These are phyloP conservation scores for Microcebus jonahi DNA, from an alignment of 2,113 vertebrate genomes.

Conservation along the genomic window DNA sequence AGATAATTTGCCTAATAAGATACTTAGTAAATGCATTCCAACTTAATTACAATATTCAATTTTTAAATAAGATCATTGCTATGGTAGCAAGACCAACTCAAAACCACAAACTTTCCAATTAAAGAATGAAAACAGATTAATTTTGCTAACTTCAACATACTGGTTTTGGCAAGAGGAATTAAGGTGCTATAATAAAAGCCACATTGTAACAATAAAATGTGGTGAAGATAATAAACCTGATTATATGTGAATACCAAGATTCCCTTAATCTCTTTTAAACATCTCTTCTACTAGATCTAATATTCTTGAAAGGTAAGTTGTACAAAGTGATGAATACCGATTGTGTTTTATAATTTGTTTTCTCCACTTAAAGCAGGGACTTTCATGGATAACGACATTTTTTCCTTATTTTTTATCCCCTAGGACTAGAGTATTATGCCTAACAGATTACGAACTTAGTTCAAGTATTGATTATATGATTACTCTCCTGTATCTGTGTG, in stretches of 20 bases:
- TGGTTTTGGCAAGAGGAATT: not conserved
- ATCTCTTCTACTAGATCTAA: not conserved
- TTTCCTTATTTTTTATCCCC: constrained; percentile 16
- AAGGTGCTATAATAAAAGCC: not conserved
- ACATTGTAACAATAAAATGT: not conserved
- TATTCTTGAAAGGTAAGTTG: not conserved
- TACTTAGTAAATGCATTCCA: not conserved
- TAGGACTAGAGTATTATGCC: not conserved
- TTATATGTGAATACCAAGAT: not conserved
- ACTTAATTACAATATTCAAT: not conserved
- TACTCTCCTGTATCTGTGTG: not conserved
- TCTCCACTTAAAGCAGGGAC: not conserved
- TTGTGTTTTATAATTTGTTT: not conserved
- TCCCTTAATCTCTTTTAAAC: not conserved
- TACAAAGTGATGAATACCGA: not conserved
- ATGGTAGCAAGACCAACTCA: not conserved
- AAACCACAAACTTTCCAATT: not conserved
- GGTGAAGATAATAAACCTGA: not conserved
- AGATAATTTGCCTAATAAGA: not conserved
- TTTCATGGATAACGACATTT: not conserved
- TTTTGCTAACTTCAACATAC: not conserved
- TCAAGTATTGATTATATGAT: constrained; percentile 25
- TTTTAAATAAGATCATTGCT: not conserved
- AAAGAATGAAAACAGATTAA: not conserved
- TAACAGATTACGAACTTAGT: not conserved